A percentile compares a stretch with the other conserved stretches of the same genome.
These are phyloP conservation scores for Mythimna loreyi DNA, from an alignment of 2,888 invertebrate genomes.

Conservation along the genomic window DNA sequence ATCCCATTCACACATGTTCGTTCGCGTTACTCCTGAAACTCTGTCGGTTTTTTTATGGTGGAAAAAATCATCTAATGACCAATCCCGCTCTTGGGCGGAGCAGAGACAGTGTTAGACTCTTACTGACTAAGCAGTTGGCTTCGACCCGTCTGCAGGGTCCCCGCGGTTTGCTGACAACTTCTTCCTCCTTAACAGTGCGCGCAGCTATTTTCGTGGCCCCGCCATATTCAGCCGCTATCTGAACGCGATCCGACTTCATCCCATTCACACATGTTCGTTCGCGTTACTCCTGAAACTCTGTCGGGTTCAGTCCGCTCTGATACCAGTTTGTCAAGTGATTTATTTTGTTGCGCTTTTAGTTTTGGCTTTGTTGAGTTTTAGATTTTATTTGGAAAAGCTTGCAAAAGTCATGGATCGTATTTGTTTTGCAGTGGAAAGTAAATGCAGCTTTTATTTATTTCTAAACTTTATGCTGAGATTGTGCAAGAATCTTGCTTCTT, in stretches of 20 bases:
- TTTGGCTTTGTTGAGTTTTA: slow-evolving; percentile 6
- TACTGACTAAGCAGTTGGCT: no score
- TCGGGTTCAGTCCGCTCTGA: slow-evolving; percentile 14
- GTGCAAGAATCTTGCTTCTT: neutral
- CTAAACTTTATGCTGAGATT: no score
- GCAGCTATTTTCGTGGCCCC: slow-evolving; percentile 19
- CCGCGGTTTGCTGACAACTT: no score
- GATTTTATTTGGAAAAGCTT: slow-evolving; percentile 10
- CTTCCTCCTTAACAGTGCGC: no score
- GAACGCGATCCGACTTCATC: slow-evolving; percentile 51
- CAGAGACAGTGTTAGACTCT: no score
- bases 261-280: slow-evolving; percentile 51
- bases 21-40: slow-evolving; percentile 23
- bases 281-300: slow-evolving; percentile 21
- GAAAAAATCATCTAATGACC: no score
- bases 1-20: slow-evolving; percentile 56
- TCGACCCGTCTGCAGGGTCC: no score
- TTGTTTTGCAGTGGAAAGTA: neutral
- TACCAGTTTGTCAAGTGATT: slow-evolving; percentile 42
- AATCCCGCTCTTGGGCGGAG: no score
- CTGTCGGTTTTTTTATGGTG: no score
- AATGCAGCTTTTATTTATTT: neutral
- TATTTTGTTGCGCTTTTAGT: slow-evolving; percentile 38
- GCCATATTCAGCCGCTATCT: slow-evolving; percentile 5
- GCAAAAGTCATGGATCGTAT: neutral